A percentile compares a stretch with the other conserved stretches of the same genome.
phyloP scores from a whole-genome alignment of 2,888 invertebrate genomes.

The Tupiocoris notatus region DNA sequence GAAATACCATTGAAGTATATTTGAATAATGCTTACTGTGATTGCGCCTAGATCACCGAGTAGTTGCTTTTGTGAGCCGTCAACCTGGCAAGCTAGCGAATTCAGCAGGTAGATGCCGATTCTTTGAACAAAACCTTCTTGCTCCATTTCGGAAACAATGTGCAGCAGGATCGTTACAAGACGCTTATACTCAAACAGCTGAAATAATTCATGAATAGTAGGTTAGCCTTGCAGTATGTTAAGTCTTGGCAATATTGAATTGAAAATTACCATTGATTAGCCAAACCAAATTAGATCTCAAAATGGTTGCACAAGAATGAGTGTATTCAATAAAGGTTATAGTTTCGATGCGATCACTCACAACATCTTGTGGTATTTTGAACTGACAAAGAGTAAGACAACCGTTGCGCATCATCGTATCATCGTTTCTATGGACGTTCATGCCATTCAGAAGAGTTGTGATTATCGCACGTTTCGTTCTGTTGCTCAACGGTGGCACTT shows the following conservation, averaged over 20 bases:
- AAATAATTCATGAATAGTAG: too few species aligned
- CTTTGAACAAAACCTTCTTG: slow-evolving; percentile 91
- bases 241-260: too few species aligned
- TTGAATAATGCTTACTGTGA: slow-evolving; percentile 61
- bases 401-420: slow-evolving; percentile 96
- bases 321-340: too few species aligned
- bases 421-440: slow-evolving; percentile 81
- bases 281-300: too few species aligned
- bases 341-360: slow-evolving; percentile 67
- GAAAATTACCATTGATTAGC: too few species aligned
- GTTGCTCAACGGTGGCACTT: slow-evolving; percentile 56
- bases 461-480: slow-evolving; percentile 77
- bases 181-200: slow-evolving; percentile 89
- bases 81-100: slow-evolving; percentile 94
- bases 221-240: too few species aligned
- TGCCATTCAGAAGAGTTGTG: slow-evolving; percentile 78
- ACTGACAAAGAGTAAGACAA: slow-evolving; percentile 87
- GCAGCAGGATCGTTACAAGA: slow-evolving; percentile 76
- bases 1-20: background rate
- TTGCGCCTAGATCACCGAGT: slow-evolving; percentile 86
- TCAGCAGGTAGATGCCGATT: slow-evolving; percentile 90
- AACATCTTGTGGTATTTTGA: slow-evolving; percentile 91
- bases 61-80: slow-evolving; percentile 89
- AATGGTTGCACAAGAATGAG: too few species aligned
- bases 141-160: slow-evolving; percentile 76